These are phyloP conservation scores for Stercorarius parasiticus DNA, from an alignment of 2,113 vertebrate genomes.

Conservation along the genomic window DNA sequence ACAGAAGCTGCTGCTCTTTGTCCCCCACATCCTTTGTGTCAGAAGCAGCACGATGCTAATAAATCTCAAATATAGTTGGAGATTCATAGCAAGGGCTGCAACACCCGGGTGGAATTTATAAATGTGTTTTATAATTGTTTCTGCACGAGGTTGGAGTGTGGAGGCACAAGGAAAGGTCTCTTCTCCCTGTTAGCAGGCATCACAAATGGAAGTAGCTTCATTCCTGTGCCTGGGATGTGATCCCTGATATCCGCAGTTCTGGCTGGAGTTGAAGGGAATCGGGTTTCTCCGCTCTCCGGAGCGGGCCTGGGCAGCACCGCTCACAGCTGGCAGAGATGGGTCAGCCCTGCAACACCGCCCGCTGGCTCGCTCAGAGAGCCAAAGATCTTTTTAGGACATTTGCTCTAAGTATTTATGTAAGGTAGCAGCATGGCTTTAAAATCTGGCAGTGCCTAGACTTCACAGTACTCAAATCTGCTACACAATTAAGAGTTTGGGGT, in stretches of 20 bases:
- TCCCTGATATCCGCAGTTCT: neutral
- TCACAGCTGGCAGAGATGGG: neutral
- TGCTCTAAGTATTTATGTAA: constrained; percentile 7
- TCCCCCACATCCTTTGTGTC: constrained; percentile 32
- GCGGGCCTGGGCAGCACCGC: neutral
- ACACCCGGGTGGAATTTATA: neutral
- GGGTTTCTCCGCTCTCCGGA: neutral
- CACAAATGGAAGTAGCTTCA: neutral
- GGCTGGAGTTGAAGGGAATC: neutral
- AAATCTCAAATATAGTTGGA: constrained; percentile 40
- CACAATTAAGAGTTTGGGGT: constrained; percentile 20
- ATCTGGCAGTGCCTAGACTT: constrained; percentile 6
- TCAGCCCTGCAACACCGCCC: neutral
- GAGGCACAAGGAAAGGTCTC: neutral
- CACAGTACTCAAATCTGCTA: constrained; percentile 9
- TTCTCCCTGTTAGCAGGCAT: neutral
- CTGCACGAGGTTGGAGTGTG: neutral
- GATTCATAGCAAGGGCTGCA: constrained; percentile 27
- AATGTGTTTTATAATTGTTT: constrained; percentile 1
- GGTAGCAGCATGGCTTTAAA: neutral
- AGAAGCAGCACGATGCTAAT: constrained; percentile 15
- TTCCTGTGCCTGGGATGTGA: neutral
- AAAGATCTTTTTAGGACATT: neutral
- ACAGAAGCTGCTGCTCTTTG: constrained; percentile 28
- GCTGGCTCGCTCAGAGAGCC: neutral